Base-by-base conservation (phyloP, 2,797 vertebrate genomes). In the Malurus leucopterus region DNA sequence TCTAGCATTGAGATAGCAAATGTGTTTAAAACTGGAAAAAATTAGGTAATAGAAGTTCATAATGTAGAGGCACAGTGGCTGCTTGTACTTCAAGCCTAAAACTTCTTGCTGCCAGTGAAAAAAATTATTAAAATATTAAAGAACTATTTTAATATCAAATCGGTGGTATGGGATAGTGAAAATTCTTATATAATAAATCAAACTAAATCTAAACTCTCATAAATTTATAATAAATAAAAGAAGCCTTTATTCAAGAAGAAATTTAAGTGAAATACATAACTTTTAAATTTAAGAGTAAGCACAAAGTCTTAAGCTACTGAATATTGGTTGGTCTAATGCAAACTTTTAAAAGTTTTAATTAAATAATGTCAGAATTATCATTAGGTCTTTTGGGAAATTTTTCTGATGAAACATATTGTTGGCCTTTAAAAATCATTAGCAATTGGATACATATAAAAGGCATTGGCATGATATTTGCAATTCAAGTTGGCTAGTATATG, bases 391-490 rank as follows among this genome's bases (percentile, higher is more conserved):
- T 38, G 57, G 57, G 84, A 85, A 78, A 53, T 87, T 91, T 62
- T 36, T 83, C 57, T 85, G 61, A 70, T 61, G 46, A 20, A 92
- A 62, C 55, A 78, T 83, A 82, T 80, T 85, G 82, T 92, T 91
- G 84, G 50, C 79, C 65, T 95, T 96, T 95, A 93, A 95, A 90
- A 84, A 62, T 81, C 61, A 54, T 95, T 92, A 95, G 65, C 50
- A 93, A 80, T 74, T 93, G 49, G 47, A 91, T 95, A 84, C 61
- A 73, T 72, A 68, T 86, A 76, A 26, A 87, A 81, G 89, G 74
- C 61, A 90, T 61, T 89, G 91, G 70, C 75, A 72, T 47, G 75
- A 59, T 90, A 79, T 58, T 64, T 68, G 24, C 43, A 74, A 58
- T 65, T 93, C 30, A 71, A 68, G 27, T 79, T 82, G 80, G 44